Evolutionary conservation across 2,113 vertebrate species (phyloP).

Genomic region (Rhinoptilus africanus): DNA sequence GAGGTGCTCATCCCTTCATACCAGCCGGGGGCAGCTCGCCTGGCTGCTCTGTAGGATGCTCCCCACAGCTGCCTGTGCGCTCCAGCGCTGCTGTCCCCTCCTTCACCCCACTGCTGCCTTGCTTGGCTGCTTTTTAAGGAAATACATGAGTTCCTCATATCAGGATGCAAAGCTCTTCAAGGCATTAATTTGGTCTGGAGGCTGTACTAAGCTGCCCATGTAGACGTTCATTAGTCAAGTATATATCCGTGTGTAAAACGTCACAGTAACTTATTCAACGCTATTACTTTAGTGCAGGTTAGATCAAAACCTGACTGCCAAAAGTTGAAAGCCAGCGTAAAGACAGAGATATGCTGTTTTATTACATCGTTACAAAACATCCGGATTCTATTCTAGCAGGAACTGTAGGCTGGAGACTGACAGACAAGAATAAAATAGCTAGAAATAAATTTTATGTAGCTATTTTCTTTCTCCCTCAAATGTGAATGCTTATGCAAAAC

Average conservation of each 20-base stretch:
- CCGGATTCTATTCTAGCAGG: not conserved
- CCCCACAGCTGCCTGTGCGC: not conserved
- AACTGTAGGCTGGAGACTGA: conserved; percentile 5
- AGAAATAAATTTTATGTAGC: conserved; percentile 56
- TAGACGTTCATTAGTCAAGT: not conserved
- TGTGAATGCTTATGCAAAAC: conserved; percentile 66
- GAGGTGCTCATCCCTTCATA: accelerated
- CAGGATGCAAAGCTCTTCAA: not conserved
- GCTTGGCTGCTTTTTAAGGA: not conserved
- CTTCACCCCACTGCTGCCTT: not conserved
- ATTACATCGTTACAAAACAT: conserved; percentile 2
- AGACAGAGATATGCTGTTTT: not conserved
- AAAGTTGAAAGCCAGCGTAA: not conserved
- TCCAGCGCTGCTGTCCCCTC: not conserved
- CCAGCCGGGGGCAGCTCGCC: not conserved
- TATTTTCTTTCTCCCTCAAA: conserved; percentile 51
- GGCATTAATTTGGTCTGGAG: not conserved
- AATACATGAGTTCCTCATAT: accelerated
- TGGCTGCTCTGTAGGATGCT: not conserved
- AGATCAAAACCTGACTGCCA: not conserved
- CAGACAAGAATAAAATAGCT: conserved; percentile 49
- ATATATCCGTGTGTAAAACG: not conserved
- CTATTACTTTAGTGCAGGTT: not conserved
- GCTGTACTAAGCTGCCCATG: not conserved
- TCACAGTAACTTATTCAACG: not conserved